Evolutionary conservation across 2,888 invertebrate genomes (phyloP).

Genomic region (Noctua pronuba): DNA sequence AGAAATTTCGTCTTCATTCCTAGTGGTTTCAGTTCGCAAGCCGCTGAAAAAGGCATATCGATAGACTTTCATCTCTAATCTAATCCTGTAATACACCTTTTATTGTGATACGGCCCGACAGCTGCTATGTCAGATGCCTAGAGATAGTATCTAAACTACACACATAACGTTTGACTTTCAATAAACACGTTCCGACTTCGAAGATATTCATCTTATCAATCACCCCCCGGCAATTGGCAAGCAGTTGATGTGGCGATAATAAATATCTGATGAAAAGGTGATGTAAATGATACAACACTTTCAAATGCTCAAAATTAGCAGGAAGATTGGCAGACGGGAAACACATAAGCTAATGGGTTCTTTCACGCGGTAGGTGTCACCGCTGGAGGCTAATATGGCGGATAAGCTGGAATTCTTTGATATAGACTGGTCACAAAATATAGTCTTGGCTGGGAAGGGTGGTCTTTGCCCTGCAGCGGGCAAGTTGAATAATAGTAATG

Average conservation of each 20-base stretch:
- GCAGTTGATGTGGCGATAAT: neutral
- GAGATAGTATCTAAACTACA: neutral
- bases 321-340: neutral
- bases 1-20: neutral
- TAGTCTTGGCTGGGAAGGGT: neutral
- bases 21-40: neutral
- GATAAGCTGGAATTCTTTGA: neutral
- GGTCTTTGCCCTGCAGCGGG: neutral
- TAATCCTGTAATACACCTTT: constrained; percentile 12
- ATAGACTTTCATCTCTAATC: constrained; percentile 8
- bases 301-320: neutral
- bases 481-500: too few species aligned
- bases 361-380: neutral
- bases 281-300: neutral
- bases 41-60: neutral
- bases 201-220: constrained; percentile 43
- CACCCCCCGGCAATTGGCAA: constrained; percentile 11
- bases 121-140: neutral
- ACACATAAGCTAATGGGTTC: neutral
- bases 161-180: neutral
- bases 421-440: neutral
- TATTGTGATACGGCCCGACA: neutral
- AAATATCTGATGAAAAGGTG: neutral
- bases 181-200: neutral
- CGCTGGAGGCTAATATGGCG: neutral